Evolutionary conservation across 2,113 vertebrate species (phyloP), one percentile per base, ranked within the genome.

Genomic region (Malurus alboscapulatus): DNA sequence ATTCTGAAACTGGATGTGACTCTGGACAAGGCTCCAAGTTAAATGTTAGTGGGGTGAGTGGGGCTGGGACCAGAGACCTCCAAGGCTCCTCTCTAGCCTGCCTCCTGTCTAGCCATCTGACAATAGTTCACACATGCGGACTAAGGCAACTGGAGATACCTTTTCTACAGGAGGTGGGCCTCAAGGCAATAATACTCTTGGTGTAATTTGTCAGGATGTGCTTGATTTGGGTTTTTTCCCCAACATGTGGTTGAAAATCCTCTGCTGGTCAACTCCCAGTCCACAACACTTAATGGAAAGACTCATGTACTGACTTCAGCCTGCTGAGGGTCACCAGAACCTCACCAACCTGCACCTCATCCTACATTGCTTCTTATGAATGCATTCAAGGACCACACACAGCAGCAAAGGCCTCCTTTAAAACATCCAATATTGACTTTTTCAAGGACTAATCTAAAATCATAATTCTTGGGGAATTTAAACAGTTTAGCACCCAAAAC

Each of bases 81-180:
- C 29, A 34, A 17, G 63, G 25, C 17, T 18, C 19, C 22, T 32
- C 42, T 73, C 83, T 36, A 36, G 54, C 36, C 50, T 44, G 45
- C 59, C 14, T 53, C 59, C 16, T 55, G 54, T 65, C 68, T 18
- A 22, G 44, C 2, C 2, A 38, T 36, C 53, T 22, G n/a, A 45
- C 2, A 12, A 6, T 3, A 47, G 34, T 13, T 84, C 54, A 71
- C 57, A 29, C 0, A 0, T 38, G 58, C 72, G 62, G 34, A n/a
- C 57, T 36, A 79, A 61, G 25, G 48, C 44, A 80, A 32, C 38
- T 32, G 42, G 62, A 78, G 53, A 53, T 63, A 65, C 26, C 38
- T 78, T 57, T 73, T 24, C 83, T 55, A 38, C 29, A 38, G 12
- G 42, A 88, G 19, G 27, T 42, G 51, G 92, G 16, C 54, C 30